Evolutionary conservation across 2,797 vertebrate species (phyloP), one percentile per base, ranked within the genome.

Genomic region (Ispidina lecontei): DNA sequence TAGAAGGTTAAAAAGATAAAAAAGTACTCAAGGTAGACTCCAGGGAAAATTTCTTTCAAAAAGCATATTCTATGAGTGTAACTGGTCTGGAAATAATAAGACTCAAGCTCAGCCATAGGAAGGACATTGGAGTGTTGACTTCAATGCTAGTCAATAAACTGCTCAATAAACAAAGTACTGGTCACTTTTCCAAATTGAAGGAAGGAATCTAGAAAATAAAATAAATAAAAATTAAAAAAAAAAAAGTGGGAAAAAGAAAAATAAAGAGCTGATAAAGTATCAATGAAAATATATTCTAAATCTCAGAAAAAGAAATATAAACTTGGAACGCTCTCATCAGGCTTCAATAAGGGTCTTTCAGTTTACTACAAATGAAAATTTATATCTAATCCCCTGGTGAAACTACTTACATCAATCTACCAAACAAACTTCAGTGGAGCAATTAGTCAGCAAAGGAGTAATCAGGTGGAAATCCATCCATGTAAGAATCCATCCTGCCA

Each of bases 1-100:
- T 91, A 84, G 91, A 93, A 93, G 31, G 56, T 52, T 67, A 12
- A 71, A 91, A 87, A 92, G 68, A 92, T 87, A 89, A 91, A 95
- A 94, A 92, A 25, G 62, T 91, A 87, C 56, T 84, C 56, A 73
- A 69, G 68, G 37, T 41, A n/a, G 58, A 55, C 84, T 74, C 71
- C 25, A 47, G 71, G 77, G 94, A 84, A 84, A 64, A 39, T n/a
- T 82, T 2, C 1, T 23, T 33, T 56, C 20, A 65, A 52, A 54
- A 9, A 14, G 14, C 28, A 47, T 58, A 43, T 33, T 62, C 67
- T 64, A 44, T n/a, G 43, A 12, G 22, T 35, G 3, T 49, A 56
- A 39, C 60, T 82, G 7, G 14, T 68, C 84, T 81, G 54, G 68
- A 91, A 91, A 79, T 65, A 84, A 65, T 73, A 91, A 26, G 31